Conservation (phyloP, 2,888 invertebrate genomes). For the Gymnocheta viridis region DNA sequence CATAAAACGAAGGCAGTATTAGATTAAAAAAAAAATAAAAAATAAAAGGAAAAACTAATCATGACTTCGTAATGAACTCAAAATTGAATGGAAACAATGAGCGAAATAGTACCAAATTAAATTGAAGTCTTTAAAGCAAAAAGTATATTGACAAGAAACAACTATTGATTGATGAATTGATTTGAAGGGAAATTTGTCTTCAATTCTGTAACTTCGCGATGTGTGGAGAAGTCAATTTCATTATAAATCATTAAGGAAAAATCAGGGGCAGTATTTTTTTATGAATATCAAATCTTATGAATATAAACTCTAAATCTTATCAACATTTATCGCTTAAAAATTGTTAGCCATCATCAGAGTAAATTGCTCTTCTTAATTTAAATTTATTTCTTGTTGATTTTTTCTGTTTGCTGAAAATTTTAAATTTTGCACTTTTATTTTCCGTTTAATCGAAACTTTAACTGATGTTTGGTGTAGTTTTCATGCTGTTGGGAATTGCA, state of each 20-base stretch:
- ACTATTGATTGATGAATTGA: no score
- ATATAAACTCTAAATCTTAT: background rate
- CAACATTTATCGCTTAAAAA: background rate
- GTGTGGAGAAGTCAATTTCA: no score
- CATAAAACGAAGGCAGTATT: conserved; percentile 52
- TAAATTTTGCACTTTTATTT: conserved; percentile 21
- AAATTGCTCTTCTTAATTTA: conserved; percentile 41
- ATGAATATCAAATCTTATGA: background rate
- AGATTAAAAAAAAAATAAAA: conserved; percentile 20
- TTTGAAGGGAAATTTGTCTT: no score
- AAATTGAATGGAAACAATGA: background rate
- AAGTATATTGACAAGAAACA: no score
- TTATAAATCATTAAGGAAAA: no score
- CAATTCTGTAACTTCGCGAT: no score
- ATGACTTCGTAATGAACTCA: conserved; percentile 7
- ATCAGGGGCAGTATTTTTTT: no score
- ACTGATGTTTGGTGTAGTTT: conserved; percentile 10
- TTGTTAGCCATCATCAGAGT: background rate
- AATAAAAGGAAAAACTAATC: conserved; percentile 36
- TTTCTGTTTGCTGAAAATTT: conserved; percentile 16
- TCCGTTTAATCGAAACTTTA: conserved; percentile 39
- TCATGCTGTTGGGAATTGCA: conserved; percentile 1
- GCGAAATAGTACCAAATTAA: background rate
- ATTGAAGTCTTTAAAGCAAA: background rate
- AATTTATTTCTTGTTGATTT: conserved; percentile 33